Evolutionary conservation across 35 echinoderm and acorn worm species (phyloP).

Genomic region (Lytechinus variegatus): DNA sequence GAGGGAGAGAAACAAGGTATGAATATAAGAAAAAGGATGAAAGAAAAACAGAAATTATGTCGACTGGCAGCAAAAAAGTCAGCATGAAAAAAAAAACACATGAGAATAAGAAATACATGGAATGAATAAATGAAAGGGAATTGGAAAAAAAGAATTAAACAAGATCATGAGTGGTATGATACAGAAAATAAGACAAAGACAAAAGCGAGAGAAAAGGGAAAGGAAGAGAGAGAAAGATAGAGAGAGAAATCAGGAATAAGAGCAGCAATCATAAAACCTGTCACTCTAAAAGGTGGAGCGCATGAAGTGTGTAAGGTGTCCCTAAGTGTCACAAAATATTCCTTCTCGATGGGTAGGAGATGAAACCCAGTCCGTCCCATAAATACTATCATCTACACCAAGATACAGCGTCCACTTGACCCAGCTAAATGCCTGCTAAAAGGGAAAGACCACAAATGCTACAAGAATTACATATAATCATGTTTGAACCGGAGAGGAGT

Average conservation of each 20-base stretch:
- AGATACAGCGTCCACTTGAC: neutral
- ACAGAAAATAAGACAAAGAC: neutral
- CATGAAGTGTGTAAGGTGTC: conserved; percentile 17
- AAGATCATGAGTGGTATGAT: neutral
- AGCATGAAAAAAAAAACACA: neutral
- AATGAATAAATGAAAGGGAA: neutral
- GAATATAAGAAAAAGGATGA: neutral
- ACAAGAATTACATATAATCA: neutral
- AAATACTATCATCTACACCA: neutral
- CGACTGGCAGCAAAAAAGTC: no score
- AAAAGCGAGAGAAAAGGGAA: neutral
- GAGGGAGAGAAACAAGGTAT: no score
- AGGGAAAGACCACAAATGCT: neutral
- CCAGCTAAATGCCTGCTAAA: neutral
- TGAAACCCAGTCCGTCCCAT: neutral
- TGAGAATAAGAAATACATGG: neutral
- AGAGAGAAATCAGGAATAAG: neutral
- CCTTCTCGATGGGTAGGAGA: neutral
- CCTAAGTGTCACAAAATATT: neutral
- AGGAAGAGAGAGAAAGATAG: neutral
- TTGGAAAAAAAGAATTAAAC: neutral
- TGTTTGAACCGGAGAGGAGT: neutral
- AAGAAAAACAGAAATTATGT: neutral
- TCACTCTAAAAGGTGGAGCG: neutral
- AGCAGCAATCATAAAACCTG: neutral